Evolutionary conservation across 2,888 invertebrate species (phyloP).

Genomic region (Autographa gamma): DNA sequence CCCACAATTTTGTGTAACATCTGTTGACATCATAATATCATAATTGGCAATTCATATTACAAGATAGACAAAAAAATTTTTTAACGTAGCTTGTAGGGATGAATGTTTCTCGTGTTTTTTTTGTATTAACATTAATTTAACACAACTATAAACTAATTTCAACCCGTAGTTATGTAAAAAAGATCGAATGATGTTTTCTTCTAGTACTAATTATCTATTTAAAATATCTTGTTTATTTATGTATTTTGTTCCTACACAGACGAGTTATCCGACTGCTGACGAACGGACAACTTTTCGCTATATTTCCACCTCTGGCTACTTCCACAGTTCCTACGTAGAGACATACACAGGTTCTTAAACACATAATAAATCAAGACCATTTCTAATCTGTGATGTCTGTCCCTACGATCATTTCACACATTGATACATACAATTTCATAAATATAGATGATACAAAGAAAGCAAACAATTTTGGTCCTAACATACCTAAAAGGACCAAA

Average conservation of each 20-base stretch:
- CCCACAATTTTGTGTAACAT: slow-evolving; percentile 16
- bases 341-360: slow-evolving; percentile 71
- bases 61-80: not conserved
- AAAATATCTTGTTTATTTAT: slow-evolving; percentile 49
- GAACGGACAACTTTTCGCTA: slow-evolving; percentile 68
- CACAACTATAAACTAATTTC: not conserved
- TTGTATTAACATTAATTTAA: not conserved
- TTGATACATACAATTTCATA: not conserved
- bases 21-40: slow-evolving; percentile 32
- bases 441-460: not conserved
- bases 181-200: too few relatives aligned
- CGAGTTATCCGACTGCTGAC: slow-evolving; percentile 85
- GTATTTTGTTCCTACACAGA: slow-evolving; percentile 81
- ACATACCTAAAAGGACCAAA: not conserved
- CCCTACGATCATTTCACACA: slow-evolving; percentile 10
- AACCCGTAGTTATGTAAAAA: too few relatives aligned
- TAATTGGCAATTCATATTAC: not conserved
- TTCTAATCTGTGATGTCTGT: slow-evolving; percentile 35
- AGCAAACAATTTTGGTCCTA: not conserved
- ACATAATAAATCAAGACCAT: slow-evolving; percentile 36
- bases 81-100: not conserved
- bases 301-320: slow-evolving; percentile 75
- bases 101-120: not conserved
- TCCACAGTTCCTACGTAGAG: slow-evolving; percentile 66
- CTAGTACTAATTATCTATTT: slow-evolving; percentile 8